Conservation (phyloP, 2,113 vertebrate genomes). For the Malaclemys terrapin region DNA sequence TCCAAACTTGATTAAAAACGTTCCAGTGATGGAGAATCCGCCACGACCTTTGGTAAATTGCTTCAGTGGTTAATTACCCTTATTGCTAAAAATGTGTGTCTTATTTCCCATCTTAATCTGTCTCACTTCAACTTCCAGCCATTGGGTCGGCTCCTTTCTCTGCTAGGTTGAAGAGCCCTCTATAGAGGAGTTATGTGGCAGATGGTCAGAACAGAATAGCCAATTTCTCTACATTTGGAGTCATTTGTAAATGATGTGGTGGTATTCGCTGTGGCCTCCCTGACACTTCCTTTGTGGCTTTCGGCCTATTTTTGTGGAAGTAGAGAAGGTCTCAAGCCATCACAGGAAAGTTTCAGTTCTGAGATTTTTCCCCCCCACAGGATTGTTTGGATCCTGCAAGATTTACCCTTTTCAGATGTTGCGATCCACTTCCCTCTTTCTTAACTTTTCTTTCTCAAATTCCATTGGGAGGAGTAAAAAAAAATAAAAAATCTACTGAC, state of each 20-base stretch:
- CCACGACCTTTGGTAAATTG: neutral
- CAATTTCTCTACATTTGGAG: neutral
- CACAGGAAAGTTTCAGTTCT: neutral
- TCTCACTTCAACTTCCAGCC: neutral
- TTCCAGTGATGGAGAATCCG: neutral
- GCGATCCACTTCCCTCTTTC: fast-evolving
- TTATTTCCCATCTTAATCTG: neutral
- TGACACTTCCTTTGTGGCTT: neutral
- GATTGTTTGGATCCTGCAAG: neutral
- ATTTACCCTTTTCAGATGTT: neutral
- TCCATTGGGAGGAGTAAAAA: neutral
- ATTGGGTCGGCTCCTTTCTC: neutral
- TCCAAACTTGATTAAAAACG: neutral
- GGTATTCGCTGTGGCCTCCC: neutral
- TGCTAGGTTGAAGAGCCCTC: neutral
- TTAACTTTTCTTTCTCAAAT: neutral
- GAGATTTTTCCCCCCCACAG: neutral
- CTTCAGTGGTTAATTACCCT: neutral
- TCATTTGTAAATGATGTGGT: neutral
- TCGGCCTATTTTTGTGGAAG: neutral
- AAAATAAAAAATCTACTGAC: neutral
- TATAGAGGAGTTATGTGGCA: neutral
- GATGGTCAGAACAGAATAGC: neutral
- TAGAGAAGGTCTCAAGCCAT: neutral
- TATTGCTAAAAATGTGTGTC: neutral